Evolutionary conservation across 2,888 invertebrate genomes (phyloP).

Genomic region (Xestia c-nigrum): DNA sequence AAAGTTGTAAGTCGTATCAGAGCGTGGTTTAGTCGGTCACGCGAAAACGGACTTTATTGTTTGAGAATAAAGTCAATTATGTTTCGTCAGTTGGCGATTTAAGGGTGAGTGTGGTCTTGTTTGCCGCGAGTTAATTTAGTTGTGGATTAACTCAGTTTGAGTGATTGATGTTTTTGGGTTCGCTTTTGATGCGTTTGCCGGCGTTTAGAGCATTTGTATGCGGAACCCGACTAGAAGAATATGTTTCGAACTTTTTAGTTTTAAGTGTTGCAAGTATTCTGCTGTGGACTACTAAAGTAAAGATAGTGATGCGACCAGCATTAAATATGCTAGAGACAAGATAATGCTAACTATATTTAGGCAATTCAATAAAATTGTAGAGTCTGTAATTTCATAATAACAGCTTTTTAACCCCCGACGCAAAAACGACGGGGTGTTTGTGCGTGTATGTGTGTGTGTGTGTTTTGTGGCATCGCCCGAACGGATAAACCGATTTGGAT

Average conservation of each 20-base stretch:
- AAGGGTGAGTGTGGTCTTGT: conserved; percentile 79
- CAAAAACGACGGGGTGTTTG: too few species aligned
- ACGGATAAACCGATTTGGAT: too few species aligned
- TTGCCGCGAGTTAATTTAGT: conserved; percentile 88
- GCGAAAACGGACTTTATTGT: conserved; percentile 67
- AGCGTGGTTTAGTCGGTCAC: conserved; percentile 39
- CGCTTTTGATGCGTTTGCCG: conserved; percentile 76
- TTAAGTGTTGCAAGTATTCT: conserved; percentile 14
- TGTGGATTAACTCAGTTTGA: conserved; percentile 88
- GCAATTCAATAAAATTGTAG: too few species aligned
- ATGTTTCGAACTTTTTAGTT: conserved; percentile 26
- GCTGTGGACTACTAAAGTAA: neutral
- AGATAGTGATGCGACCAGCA: neutral
- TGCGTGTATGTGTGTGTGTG: too few species aligned
- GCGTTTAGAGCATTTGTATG: conserved; percentile 74
- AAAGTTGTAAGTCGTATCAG: conserved; percentile 66
- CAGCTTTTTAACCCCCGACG: too few species aligned
- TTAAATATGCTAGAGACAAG: neutral
- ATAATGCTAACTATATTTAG: neutral
- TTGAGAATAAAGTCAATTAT: conserved; percentile 72
- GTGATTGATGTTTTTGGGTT: conserved; percentile 88
- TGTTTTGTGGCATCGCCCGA: too few species aligned
- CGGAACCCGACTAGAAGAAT: conserved; percentile 47
- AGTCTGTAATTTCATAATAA: too few species aligned
- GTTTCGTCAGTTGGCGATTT: conserved; percentile 63